Percentiles rank a stretch among this genome's conserved stretches.
Evolutionary conservation across 2,113 vertebrate species (phyloP).

Genomic region (Microcebus griseorufus): DNA sequence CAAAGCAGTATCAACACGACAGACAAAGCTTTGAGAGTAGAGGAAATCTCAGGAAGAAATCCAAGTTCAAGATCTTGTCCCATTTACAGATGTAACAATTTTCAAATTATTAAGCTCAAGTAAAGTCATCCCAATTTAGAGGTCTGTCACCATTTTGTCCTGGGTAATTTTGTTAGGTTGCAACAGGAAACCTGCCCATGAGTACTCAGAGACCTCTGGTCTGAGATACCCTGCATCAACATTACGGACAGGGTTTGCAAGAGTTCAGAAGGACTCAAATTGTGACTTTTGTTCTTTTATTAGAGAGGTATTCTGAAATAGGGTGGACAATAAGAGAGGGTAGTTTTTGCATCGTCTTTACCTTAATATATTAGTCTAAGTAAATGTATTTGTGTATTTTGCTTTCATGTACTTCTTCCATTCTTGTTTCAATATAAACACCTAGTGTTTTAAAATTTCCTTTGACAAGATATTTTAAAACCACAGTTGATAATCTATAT

Average conservation of each 20-base stretch:
- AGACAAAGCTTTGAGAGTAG: background rate
- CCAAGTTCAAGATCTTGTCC: background rate
- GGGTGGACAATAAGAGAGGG: background rate
- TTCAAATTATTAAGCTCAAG: background rate
- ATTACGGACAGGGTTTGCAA: background rate
- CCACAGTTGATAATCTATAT: background rate
- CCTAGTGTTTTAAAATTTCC: background rate
- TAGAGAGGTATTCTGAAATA: background rate
- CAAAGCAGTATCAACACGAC: conserved; percentile 3
- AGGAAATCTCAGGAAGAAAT: conserved; percentile 37
- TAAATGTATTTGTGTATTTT: background rate
- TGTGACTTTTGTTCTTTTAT: background rate
- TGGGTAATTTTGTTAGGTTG: background rate
- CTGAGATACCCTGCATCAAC: background rate
- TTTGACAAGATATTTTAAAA: background rate
- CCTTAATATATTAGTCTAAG: background rate
- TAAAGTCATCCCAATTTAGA: background rate
- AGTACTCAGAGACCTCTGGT: background rate
- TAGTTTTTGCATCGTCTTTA: background rate
- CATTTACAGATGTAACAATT: conserved; percentile 12
- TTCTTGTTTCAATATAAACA: conserved; percentile 18
- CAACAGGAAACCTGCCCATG: background rate
- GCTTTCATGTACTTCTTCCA: background rate
- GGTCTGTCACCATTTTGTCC: background rate
- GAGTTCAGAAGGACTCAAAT: background rate